A percentile compares a stretch with the other conserved stretches of the same genome.
Evolutionary conservation across 2,797 vertebrate genomes (phyloP).

Genomic region (Paratrypauchen microcephalus): DNA sequence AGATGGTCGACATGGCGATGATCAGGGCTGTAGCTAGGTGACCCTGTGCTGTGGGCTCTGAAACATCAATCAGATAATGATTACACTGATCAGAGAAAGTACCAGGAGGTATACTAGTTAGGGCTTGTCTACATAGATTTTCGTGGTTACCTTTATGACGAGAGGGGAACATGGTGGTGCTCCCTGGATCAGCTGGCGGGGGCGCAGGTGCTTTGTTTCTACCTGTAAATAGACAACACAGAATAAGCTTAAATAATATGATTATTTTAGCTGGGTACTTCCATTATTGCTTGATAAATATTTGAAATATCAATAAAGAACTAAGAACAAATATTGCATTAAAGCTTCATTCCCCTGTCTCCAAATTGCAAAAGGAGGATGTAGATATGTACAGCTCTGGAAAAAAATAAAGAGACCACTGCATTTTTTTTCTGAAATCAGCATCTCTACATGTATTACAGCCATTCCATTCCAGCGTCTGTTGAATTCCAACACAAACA

Average conservation of each 20-base stretch:
- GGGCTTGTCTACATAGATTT: background rate
- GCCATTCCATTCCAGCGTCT: too few species aligned
- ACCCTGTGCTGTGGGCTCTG: constrained; percentile 88
- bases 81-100: too few species aligned
- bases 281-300: background rate
- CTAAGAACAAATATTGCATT: too few species aligned
- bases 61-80: constrained; percentile 24
- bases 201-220: constrained; percentile 64
- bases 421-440: too few species aligned
- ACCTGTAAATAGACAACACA: constrained; percentile 74
- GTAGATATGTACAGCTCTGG: too few species aligned
- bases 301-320: too few species aligned
- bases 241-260: background rate
- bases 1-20: constrained; percentile 98
- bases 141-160: constrained; percentile 84
- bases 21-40: constrained; percentile 97
- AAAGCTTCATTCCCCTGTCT: too few species aligned
- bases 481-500: too few species aligned
- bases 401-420: too few species aligned
- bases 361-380: too few species aligned
- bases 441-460: too few species aligned
- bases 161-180: constrained; percentile 87
- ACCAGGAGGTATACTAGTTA: background rate
- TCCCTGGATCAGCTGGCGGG: constrained; percentile 78
- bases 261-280: background rate